phyloP scores from a whole-genome alignment of 2,113 vertebrate genomes.

The Podilymbus podiceps region DNA sequence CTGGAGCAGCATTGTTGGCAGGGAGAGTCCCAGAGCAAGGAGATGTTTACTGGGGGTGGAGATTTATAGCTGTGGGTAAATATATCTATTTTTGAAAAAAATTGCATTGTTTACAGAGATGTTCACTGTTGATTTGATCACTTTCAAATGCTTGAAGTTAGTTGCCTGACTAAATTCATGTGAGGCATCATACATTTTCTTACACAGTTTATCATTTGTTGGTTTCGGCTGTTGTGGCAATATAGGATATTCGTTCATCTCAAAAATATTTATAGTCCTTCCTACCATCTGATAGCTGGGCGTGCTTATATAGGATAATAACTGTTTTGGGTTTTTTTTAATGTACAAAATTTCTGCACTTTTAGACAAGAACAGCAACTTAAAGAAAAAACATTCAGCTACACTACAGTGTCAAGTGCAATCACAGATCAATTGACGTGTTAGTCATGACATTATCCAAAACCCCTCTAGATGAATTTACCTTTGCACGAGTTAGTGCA shows the following conservation, averaged over 20 bases:
- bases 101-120: not conserved
- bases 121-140: not conserved
- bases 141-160: not conserved
- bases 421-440: accelerated
- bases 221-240: not conserved
- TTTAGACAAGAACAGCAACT: not conserved
- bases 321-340: not conserved
- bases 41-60: not conserved
- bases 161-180: not conserved
- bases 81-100: not conserved
- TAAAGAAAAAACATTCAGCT: not conserved
- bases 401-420: not conserved
- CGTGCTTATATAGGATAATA: not conserved
- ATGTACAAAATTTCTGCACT: not conserved
- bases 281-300: not conserved
- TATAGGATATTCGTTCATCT: not conserved
- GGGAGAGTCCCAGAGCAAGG: not conserved
- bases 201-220: not conserved
- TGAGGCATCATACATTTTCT: not conserved
- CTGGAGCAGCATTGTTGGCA: not conserved
- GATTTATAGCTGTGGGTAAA: not conserved
- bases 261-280: not conserved
- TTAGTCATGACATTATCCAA: not conserved
- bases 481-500: not conserved
- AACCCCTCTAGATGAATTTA: not conserved